A percentile compares a stretch with the other conserved stretches of the same genome.
These are phyloP conservation scores for Chrysocyon brachyurus DNA, from an alignment of 2,797 vertebrate genomes.

Conservation along the genomic window DNA sequence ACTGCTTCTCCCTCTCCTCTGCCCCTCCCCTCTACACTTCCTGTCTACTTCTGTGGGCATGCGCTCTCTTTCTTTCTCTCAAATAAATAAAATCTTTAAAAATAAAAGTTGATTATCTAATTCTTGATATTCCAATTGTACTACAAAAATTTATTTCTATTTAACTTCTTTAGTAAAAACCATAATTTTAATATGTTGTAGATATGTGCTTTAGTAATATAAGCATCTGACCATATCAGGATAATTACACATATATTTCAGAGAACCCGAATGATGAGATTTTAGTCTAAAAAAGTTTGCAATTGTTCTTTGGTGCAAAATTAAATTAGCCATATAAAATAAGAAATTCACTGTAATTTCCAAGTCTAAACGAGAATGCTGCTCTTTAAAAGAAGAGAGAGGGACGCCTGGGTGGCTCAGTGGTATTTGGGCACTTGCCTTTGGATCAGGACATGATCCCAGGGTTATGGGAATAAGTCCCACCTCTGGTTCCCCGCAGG, in stretches of 20 bases:
- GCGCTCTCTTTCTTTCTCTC: too few relatives aligned
- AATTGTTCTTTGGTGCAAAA: background rate
- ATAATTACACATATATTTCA: constrained; percentile 1
- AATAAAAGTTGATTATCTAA: too few relatives aligned
- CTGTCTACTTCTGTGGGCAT: too few relatives aligned
- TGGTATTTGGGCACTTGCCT: too few relatives aligned
- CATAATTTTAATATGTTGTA: background rate
- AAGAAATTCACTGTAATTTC: background rate
- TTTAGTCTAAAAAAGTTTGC: background rate
- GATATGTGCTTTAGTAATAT: background rate
- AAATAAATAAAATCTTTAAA: too few relatives aligned
- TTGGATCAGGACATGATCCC: too few relatives aligned
- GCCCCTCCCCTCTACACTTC: too few relatives aligned
- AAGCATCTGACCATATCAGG: background rate
- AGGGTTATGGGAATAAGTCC: too few relatives aligned
- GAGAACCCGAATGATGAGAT: background rate
- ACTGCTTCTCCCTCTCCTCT: too few relatives aligned
- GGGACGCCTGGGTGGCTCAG: too few relatives aligned
- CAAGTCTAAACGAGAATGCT: background rate
- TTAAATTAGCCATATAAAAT: background rate
- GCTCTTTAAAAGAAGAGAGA: background rate
- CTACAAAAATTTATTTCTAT: background rate
- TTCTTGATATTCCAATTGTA: background rate
- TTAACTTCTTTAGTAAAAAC: background rate
- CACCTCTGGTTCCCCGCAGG: too few relatives aligned